Evolutionary conservation across 2,888 invertebrate species (phyloP).

Genomic region (Ornithoptera priamus): DNA sequence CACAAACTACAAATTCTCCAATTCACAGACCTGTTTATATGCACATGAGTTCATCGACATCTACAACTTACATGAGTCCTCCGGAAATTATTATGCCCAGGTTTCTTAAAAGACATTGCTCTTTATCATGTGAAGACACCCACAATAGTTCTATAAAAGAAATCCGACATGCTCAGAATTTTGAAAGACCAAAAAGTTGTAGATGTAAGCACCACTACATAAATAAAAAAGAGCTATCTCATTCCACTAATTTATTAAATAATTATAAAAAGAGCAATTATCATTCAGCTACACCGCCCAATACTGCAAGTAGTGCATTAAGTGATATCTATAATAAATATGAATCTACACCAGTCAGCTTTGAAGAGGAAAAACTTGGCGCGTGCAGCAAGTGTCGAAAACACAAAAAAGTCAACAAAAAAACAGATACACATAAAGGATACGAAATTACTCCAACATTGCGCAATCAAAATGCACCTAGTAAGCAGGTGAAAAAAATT

Average conservation of each 20-base stretch:
- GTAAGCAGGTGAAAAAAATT: slow-evolving; percentile 21
- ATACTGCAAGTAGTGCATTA: slow-evolving; percentile 42
- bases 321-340: slow-evolving; percentile 13
- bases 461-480: slow-evolving; percentile 2
- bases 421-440: neutral
- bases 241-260: neutral
- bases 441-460: neutral
- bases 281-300: slow-evolving; percentile 47
- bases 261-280: slow-evolving; percentile 17
- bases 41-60: slow-evolving; percentile 74
- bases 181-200: slow-evolving; percentile 40
- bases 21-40: slow-evolving; percentile 54
- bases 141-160: slow-evolving; percentile 41
- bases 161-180: slow-evolving; percentile 34
- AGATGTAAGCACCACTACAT: slow-evolving; percentile 40
- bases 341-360: slow-evolving; percentile 5
- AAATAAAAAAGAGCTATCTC: slow-evolving; percentile 8
- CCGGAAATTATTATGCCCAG: slow-evolving; percentile 67
- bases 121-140: slow-evolving; percentile 42
- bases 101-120: slow-evolving; percentile 48
- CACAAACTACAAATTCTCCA: slow-evolving; percentile 65
- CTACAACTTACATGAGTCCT: slow-evolving; percentile 76
- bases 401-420: slow-evolving; percentile 26
- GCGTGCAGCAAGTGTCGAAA: slow-evolving; percentile 26
- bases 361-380: neutral